These are phyloP conservation scores for Phengaris arion DNA, from an alignment of 2,888 invertebrate species.

Conservation along the genomic window DNA sequence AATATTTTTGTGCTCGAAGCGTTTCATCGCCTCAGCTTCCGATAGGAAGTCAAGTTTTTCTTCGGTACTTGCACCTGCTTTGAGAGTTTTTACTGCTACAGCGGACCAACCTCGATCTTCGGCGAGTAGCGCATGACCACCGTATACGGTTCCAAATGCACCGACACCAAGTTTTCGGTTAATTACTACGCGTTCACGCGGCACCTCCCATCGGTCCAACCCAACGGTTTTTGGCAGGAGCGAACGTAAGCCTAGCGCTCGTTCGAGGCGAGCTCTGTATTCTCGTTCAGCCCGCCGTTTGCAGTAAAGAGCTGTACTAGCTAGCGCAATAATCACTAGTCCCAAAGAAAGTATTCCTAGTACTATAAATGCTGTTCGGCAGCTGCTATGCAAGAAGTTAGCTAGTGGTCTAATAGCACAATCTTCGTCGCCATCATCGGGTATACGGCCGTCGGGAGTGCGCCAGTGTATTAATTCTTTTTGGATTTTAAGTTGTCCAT, in stretches of 20 bases:
- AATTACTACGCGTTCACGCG: conserved; percentile 90
- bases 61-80: conserved; percentile 88
- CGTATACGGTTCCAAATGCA: conserved; percentile 95
- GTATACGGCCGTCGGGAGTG: conserved; percentile 77
- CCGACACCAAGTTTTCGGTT: conserved; percentile 93
- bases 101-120: conserved; percentile 85
- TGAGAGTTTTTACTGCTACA: conserved; percentile 93
- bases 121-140: conserved; percentile 88
- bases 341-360: conserved; percentile 50
- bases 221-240: conserved; percentile 53
- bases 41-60: conserved; percentile 94
- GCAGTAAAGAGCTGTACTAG: conserved; percentile 52
- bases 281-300: conserved; percentile 59
- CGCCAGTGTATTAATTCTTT: conserved; percentile 84
- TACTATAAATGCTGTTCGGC: conserved; percentile 84
- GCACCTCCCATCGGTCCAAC: conserved; percentile 93
- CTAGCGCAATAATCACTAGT: conserved; percentile 50
- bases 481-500: conserved; percentile 87
- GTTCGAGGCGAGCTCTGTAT: conserved; percentile 54
- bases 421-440: conserved; percentile 83
- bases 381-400: conserved; percentile 82
- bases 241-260: conserved; percentile 56
- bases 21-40: conserved; percentile 96
- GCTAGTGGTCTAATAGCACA: conserved; percentile 86
- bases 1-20: conserved; percentile 94